Percentiles rank a stretch among this genome's conserved stretches.
These are phyloP conservation scores for Leucozona laternaria DNA, from an alignment of 2,888 invertebrate species.

Conservation along the genomic window DNA sequence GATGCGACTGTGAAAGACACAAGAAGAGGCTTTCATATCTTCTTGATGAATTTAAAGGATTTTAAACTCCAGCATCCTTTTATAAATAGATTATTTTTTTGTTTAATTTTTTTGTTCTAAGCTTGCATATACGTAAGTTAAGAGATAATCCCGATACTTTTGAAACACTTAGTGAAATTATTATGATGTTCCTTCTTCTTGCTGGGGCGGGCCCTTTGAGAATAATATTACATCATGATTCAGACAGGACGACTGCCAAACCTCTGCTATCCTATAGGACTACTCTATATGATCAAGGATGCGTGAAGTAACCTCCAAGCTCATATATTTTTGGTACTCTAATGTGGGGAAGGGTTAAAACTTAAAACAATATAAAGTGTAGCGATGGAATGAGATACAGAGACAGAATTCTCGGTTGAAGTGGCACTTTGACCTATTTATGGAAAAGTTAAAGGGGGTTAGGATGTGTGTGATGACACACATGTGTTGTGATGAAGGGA, in stretches of 20 bases:
- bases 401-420: constrained; percentile 66
- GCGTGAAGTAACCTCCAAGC: constrained; percentile 63
- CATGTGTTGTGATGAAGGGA: constrained; percentile 22
- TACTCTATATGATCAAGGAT: constrained; percentile 74
- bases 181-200: constrained; percentile 10
- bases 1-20: background rate
- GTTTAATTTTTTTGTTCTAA: too few relatives aligned
- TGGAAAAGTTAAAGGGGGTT: constrained; percentile 28
- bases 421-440: constrained; percentile 70
- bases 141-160: constrained; percentile 50
- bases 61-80: background rate
- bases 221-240: constrained; percentile 45
- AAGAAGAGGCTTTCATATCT: background rate
- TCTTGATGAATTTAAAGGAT: constrained; percentile 4
- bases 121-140: background rate
- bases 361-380: background rate
- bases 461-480: constrained; percentile 16
- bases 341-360: constrained; percentile 10
- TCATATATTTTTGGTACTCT: constrained; percentile 33
- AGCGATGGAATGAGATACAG: constrained; percentile 9
- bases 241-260: background rate
- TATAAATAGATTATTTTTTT: background rate
- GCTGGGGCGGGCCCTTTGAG: constrained; percentile 47
- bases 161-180: constrained; percentile 48
- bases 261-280: constrained; percentile 1